A percentile compares a stretch with the other conserved stretches of the same genome.
Conservation (phyloP, 2,113 vertebrate genomes). For the Chionomys nivalis region DNA sequence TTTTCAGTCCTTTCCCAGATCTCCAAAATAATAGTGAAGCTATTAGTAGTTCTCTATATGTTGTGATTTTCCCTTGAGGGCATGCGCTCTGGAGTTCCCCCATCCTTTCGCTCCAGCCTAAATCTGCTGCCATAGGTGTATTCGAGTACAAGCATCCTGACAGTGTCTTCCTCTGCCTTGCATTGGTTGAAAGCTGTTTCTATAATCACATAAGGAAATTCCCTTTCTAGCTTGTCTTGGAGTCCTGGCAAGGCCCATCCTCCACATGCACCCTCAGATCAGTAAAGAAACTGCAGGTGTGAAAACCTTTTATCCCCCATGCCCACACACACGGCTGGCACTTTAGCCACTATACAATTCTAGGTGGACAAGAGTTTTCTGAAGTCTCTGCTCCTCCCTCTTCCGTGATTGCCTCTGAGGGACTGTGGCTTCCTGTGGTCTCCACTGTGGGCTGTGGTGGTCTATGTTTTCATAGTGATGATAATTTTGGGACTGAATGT, state of each 20-base stretch:
- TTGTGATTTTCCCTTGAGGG: neutral
- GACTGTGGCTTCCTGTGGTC: neutral
- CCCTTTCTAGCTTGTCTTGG: neutral
- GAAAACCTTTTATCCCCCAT: too few relatives aligned
- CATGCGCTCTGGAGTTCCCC: neutral
- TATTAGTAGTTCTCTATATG: neutral
- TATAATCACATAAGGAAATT: neutral
- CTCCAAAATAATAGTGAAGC: neutral
- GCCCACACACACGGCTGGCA: neutral
- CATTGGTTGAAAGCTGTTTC: neutral
- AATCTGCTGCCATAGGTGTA: neutral
- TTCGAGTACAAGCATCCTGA: neutral
- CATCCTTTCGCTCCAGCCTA: neutral
- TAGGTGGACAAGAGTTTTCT: neutral
- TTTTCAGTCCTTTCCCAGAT: neutral
- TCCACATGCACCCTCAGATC: neutral
- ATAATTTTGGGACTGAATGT: slow-evolving; percentile 16
- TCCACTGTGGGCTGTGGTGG: neutral
- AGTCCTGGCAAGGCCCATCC: neutral
- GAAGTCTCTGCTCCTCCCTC: neutral
- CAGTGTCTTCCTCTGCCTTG: neutral
- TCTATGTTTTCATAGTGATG: neutral
- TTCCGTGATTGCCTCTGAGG: neutral
- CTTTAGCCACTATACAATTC: neutral
- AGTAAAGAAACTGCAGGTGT: neutral